phyloP scores from a whole-genome alignment of 2,888 invertebrate genomes.

The Cerceris rybyensis region DNA sequence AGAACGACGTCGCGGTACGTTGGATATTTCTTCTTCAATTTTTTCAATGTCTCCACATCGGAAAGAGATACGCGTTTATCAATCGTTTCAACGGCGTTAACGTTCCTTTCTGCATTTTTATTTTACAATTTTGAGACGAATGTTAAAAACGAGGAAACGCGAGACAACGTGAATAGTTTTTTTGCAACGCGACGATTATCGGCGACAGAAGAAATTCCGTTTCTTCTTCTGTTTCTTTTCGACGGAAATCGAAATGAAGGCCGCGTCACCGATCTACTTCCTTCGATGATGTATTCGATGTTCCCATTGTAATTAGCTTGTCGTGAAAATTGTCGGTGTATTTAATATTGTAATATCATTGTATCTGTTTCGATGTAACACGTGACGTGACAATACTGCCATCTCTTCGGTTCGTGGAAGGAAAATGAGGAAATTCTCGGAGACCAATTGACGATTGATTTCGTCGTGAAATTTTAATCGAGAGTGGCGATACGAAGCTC shows the following conservation, averaged over 20 bases:
- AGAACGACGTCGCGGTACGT: too few species aligned
- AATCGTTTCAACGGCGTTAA: too few species aligned
- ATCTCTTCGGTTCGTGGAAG: constrained; percentile 63
- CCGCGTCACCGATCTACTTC: not conserved
- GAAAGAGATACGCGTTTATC: too few species aligned
- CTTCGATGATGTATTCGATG: constrained; percentile 21
- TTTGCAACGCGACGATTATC: not conserved
- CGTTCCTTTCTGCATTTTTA: not conserved
- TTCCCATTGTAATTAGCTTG: constrained; percentile 38
- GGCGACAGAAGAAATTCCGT: not conserved
- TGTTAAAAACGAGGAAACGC: too few species aligned
- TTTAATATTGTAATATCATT: constrained; percentile 39
- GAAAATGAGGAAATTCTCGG: not conserved
- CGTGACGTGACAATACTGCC: constrained; percentile 75
- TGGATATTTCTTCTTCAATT: too few species aligned
- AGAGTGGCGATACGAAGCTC: not conserved
- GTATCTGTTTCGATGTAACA: constrained; percentile 64
- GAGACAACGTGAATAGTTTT: too few species aligned
- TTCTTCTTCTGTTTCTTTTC: not conserved
- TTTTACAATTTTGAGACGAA: not conserved
- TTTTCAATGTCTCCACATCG: too few species aligned
- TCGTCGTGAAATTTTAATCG: not conserved
- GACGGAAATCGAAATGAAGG: not conserved
- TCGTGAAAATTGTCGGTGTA: constrained; percentile 42
- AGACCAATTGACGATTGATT: too few species aligned